phyloP scores from a whole-genome alignment of 2,113 vertebrate genomes.

The Sylvia atricapilla region DNA sequence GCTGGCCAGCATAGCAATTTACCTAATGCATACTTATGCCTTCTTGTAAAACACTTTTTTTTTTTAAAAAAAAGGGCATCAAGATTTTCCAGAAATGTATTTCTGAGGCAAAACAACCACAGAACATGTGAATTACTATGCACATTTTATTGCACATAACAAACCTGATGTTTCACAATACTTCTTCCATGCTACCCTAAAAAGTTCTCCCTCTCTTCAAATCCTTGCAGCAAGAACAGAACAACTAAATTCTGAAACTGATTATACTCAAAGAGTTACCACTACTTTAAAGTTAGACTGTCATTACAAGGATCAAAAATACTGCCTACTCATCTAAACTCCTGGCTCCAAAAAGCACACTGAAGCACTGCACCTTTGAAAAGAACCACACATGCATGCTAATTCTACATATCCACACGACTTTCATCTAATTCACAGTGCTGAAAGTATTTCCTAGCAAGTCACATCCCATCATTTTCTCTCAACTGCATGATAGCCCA shows the following conservation, averaged over 20 bases:
- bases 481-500: background rate
- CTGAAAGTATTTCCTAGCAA: background rate
- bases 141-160: background rate
- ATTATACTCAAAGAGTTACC: background rate
- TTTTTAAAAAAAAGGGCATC: rapidly evolving
- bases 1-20: background rate
- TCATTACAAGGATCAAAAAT: background rate
- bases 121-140: background rate
- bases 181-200: background rate
- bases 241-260: background rate
- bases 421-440: background rate
- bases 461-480: background rate
- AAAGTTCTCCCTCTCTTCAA: background rate
- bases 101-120: background rate
- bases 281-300: background rate
- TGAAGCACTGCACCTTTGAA: background rate
- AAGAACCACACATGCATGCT: background rate
- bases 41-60: background rate
- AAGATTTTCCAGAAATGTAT: background rate
- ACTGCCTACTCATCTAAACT: background rate
- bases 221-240: background rate
- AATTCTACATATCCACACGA: background rate
- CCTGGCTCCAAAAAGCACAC: background rate
- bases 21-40: background rate
- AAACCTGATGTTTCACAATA: background rate